phyloP scores from a whole-genome alignment of 1,140 invertebrate species.

The Diabrotica virgifera region DNA sequence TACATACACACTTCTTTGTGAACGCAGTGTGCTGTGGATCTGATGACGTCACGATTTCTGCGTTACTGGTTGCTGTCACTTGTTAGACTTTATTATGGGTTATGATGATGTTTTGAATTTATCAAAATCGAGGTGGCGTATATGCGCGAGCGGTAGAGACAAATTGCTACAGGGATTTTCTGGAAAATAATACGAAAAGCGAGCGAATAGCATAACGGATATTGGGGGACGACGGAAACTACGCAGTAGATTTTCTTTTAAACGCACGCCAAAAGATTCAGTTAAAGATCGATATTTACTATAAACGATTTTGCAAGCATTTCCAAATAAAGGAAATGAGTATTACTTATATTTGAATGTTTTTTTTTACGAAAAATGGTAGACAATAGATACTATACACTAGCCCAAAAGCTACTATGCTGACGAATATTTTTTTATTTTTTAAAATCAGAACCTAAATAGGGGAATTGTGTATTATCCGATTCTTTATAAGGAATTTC shows the following conservation, averaged over 20 bases:
- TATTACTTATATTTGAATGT: too few relatives aligned
- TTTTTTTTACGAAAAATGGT: too few relatives aligned
- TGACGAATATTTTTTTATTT: too few relatives aligned
- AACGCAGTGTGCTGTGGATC: neutral
- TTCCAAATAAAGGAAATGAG: too few relatives aligned
- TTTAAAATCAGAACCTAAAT: too few relatives aligned
- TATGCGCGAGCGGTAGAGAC: neutral
- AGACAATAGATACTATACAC: too few relatives aligned
- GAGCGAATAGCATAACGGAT: neutral
- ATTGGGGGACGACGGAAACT: neutral
- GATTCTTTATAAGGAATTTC: too few relatives aligned
- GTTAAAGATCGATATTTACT: too few relatives aligned
- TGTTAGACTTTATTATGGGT: neutral
- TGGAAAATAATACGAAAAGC: neutral
- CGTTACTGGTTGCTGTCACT: constrained; percentile 9
- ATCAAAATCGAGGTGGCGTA: neutral
- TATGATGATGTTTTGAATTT: constrained; percentile 1
- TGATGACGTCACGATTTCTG: constrained; percentile 32
- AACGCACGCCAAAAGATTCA: too few relatives aligned
- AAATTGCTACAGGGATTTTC: constrained; percentile 1
- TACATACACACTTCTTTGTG: constrained; percentile 28
- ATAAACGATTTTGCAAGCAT: too few relatives aligned
- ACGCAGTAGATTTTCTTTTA: neutral
- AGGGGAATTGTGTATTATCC: too few relatives aligned
- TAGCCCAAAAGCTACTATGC: too few relatives aligned